Evolutionary conservation across 2,113 vertebrate genomes (phyloP).

Genomic region (Bagarius yarrelli): DNA sequence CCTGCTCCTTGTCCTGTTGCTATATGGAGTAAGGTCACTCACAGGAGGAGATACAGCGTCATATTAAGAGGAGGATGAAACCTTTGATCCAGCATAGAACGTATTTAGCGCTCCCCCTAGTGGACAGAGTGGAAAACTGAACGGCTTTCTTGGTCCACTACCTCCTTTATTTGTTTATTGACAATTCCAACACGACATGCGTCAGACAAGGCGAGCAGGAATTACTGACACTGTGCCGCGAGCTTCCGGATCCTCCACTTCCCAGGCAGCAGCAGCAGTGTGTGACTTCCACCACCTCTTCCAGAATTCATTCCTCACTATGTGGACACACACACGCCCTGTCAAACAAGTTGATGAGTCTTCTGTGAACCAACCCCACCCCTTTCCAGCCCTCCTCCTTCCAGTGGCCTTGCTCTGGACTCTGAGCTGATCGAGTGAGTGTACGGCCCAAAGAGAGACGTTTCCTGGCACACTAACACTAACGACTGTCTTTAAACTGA

Average conservation of each 20-base stretch:
- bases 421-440: conserved; percentile 26
- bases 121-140: conserved; percentile 37
- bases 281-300: conserved; percentile 40
- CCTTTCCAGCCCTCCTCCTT: not conserved
- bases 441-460: conserved; percentile 2
- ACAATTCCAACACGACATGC: conserved; percentile 48
- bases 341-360: not conserved
- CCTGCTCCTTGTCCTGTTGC: conserved; percentile 28
- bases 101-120: not conserved
- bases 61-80: conserved; percentile 9
- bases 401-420: conserved; percentile 35
- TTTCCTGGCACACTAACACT: conserved; percentile 33
- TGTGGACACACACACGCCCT: not conserved
- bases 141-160: not conserved
- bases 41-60: conserved; percentile 48
- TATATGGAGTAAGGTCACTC: conserved; percentile 47
- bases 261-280: conserved; percentile 33
- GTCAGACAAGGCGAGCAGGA: conserved; percentile 51
- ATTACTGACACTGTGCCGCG: conserved; percentile 38
- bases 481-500: conserved; percentile 16
- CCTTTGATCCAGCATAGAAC: not conserved
- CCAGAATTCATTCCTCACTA: conserved; percentile 32
- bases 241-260: conserved; percentile 30
- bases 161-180: not conserved
- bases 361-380: conserved; percentile 11